Base-by-base conservation (phyloP, 1,140 invertebrate genomes). In the Oryctes rhinoceros region DNA sequence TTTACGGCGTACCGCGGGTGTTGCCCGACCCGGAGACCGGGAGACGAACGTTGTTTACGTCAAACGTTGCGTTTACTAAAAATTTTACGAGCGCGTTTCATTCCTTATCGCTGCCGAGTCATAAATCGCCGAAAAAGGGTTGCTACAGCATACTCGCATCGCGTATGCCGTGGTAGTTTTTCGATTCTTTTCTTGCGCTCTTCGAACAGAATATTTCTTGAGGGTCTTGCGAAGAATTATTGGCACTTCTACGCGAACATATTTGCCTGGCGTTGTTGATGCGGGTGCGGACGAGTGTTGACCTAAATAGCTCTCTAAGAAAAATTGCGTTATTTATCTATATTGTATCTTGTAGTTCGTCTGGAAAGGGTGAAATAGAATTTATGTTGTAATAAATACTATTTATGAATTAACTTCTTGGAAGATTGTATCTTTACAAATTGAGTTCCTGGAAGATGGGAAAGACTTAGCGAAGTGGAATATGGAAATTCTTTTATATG, bases 51-150 rank as follows among this genome's bases (percentile, higher is more conserved):
- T 59, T 59, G 53, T 59, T 59, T 59, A 59, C 53, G 53, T 59
- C 53, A 59, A 59, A 59, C 53, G 53, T 15, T 5, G 15, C 39
- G 39, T 39, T 59, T 59, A n/a, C 53, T 4, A 59, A 59, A 59
- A 59, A 59, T 59, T 59, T 59, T 59, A 59, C 53, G 53, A 59
- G 53, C 53, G 53, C 53, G 53, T 59, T 59, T 59, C 53, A 59
- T 59, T 59, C 18, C 53, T 59, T 59, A 59, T 59, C 53, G 53
- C 53, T 59, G n/a, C 53, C 15, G n/a, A 59, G 15, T 59, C 53
- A 18, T 59, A 59, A 59, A 59, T 59, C 53, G 53, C 53, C 39
- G 39, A 39, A 1, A 59, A 59, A n/a, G 53, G 53, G 53, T 59
- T 59, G 18, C 53, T n/a, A 59, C 53, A 5, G 18, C n/a, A n/a